Evolutionary conservation across 1,140 invertebrate genomes (phyloP).

Genomic region (Drosophila simulans): DNA sequence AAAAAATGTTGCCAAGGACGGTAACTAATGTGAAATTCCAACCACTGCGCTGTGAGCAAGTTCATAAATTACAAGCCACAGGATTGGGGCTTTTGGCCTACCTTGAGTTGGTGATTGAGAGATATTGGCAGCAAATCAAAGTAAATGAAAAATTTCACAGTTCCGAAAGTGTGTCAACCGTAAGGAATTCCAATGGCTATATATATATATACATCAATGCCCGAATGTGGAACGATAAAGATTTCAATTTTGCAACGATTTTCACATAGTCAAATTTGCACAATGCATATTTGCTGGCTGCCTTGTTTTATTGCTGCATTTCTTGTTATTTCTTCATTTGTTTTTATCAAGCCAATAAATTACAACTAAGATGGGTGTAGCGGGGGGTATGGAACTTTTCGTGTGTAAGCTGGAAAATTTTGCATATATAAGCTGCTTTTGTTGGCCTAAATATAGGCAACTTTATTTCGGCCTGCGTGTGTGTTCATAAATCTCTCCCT

Average conservation of each 20-base stretch:
- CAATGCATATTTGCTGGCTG: constrained; percentile 55
- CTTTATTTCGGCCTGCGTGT: constrained; percentile 11
- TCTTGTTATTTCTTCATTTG: constrained; percentile 73
- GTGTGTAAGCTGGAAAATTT: constrained; percentile 65
- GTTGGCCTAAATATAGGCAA: constrained; percentile 57
- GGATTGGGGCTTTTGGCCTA: constrained; percentile 24
- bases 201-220: background rate
- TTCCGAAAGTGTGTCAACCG: constrained; percentile 47
- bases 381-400: constrained; percentile 1
- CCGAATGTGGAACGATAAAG: constrained; percentile 25
- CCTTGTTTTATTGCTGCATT: constrained; percentile 63
- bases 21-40: constrained; percentile 60
- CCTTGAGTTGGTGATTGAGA: constrained; percentile 20
- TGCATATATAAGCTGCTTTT: constrained; percentile 76
- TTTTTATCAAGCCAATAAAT: constrained; percentile 78
- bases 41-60: constrained; percentile 27
- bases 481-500: constrained; percentile 58
- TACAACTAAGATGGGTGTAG: constrained; percentile 41
- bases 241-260: constrained; percentile 64
- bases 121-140: constrained; percentile 57
- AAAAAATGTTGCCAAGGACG: constrained; percentile 72
- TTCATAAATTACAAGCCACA: constrained; percentile 69
- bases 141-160: constrained; percentile 67
- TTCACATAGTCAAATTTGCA: constrained; percentile 67
- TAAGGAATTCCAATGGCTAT: constrained; percentile 3